phyloP scores from a whole-genome alignment of 2,888 invertebrate species.

The Zelleria hepariella region DNA sequence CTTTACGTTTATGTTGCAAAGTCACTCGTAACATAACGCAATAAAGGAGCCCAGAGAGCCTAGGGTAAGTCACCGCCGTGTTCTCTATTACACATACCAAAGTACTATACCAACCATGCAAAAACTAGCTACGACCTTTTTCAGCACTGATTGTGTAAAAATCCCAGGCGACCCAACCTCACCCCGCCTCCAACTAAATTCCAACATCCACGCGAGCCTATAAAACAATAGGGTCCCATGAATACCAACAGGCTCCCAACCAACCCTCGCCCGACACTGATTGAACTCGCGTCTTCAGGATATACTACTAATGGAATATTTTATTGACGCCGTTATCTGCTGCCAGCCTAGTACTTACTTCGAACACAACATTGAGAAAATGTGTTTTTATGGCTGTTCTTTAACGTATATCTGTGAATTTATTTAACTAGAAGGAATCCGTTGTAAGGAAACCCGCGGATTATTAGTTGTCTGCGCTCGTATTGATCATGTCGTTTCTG shows the following conservation, averaged over 20 bases:
- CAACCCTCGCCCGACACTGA: background rate
- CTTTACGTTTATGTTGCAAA: too few relatives aligned
- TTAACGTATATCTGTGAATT: too few relatives aligned
- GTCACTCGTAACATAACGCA: background rate
- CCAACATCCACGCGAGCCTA: background rate
- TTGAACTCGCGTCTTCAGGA: background rate
- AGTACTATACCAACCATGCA: background rate
- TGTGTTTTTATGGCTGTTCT: too few relatives aligned
- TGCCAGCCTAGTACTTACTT: background rate
- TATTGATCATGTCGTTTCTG: too few relatives aligned
- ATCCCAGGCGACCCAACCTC: background rate
- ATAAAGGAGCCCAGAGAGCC: background rate
- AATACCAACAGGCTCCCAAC: background rate
- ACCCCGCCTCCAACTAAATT: background rate
- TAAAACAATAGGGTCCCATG: slow-evolving; percentile 7
- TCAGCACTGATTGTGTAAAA: background rate
- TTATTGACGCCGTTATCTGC: background rate
- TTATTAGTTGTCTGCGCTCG: too few relatives aligned
- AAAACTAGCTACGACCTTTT: background rate
- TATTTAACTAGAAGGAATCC: too few relatives aligned
- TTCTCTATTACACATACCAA: too few relatives aligned
- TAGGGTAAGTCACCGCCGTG: too few relatives aligned
- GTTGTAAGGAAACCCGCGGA: too few relatives aligned
- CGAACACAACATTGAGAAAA: too few relatives aligned
- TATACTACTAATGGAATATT: background rate